Conservation (phyloP, 1,140 invertebrate genomes). For the Phymorhynchus buccinoides region DNA sequence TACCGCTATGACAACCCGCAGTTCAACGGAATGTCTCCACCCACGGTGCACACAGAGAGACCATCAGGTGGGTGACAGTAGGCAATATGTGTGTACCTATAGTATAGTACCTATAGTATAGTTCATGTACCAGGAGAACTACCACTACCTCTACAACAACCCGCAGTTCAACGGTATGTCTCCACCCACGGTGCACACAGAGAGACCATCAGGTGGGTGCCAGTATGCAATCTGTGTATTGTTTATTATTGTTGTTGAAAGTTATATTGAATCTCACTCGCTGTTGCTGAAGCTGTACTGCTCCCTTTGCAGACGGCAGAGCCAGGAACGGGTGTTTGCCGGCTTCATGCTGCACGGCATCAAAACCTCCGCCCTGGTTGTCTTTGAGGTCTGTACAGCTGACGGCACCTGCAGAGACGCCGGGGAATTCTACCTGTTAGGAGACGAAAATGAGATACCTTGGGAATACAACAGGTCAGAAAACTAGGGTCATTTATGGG, state of each 20-base stretch:
- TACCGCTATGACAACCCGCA: slow-evolving; percentile 49
- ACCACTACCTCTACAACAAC: slow-evolving; percentile 48
- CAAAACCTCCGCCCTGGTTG: slow-evolving; percentile 41
- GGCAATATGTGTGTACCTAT: no score
- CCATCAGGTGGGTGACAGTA: background rate
- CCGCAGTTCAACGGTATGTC: slow-evolving; percentile 46
- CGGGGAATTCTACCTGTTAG: slow-evolving; percentile 53
- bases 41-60: slow-evolving; percentile 30
- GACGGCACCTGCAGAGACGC: slow-evolving; percentile 22
- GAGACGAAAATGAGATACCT: slow-evolving; percentile 46
- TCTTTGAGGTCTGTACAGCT: slow-evolving; percentile 10
- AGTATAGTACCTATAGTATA: no score
- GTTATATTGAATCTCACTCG: no score
- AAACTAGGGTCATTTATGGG: no score
- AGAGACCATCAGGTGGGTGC: slow-evolving; percentile 3
- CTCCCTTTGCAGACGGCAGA: slow-evolving; percentile 21
- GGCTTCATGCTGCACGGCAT: slow-evolving; percentile 50
- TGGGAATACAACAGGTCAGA: slow-evolving; percentile 44
- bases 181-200: slow-evolving; percentile 32
- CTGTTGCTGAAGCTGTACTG: no score
- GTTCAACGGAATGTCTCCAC: slow-evolving; percentile 44
- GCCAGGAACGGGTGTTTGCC: slow-evolving; percentile 43
- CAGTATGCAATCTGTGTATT: no score
- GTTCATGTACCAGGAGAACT: slow-evolving; percentile 31
- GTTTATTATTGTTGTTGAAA: no score